Evolutionary conservation across 2,888 invertebrate species (phyloP), one percentile per base, ranked within the genome.

Genomic region (Meta bourneti): DNA sequence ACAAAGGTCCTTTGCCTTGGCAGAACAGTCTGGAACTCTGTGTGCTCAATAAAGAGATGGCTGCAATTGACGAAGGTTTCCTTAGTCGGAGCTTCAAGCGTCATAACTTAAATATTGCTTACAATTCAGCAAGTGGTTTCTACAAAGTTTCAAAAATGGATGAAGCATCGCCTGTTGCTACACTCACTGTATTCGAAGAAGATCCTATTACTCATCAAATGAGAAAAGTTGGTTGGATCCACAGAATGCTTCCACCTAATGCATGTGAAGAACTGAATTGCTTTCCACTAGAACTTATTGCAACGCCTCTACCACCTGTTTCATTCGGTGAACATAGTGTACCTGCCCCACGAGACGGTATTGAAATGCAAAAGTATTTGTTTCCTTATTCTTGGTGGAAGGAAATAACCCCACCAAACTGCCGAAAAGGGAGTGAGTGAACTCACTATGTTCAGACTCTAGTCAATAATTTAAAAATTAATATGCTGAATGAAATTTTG

Each of bases 361-460:
- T 96, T 71, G 96, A 96, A 94, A 95, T 96, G 75, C 96, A 96
- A 93, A 96, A 96, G 94, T 96, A 96, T 94, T 95, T 96, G 82
- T 96, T 96, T 94, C 96, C 96, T 0, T 95, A 96, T 89, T 95
- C 95, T 92, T 96, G 96, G 96, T 96, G 96, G 96, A 93, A 98
- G 94, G 99, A 96, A 11, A 98, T 98, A 95, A 98, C 98, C 79
- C 98, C 98, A 11, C 98, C 98, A 95, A 98, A 98, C 90, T 98
- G 96, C 95, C 86, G 69, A 34, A 72, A 54, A 9, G 11, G 16
- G 34, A 70, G 20, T 52, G 49, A 86, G 51, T 75, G n/a, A 72
- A 61, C 61, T 16, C 61, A 9, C 34, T 34, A 34, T 4, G 34
- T 34, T 34, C 34, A 34, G 34, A 34, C 34, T 34, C 34, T 34